A percentile compares a stretch with the other conserved stretches of the same genome.
phyloP scores from a whole-genome alignment of 2,113 vertebrate genomes.

The Nothoprocta perdicaria region DNA sequence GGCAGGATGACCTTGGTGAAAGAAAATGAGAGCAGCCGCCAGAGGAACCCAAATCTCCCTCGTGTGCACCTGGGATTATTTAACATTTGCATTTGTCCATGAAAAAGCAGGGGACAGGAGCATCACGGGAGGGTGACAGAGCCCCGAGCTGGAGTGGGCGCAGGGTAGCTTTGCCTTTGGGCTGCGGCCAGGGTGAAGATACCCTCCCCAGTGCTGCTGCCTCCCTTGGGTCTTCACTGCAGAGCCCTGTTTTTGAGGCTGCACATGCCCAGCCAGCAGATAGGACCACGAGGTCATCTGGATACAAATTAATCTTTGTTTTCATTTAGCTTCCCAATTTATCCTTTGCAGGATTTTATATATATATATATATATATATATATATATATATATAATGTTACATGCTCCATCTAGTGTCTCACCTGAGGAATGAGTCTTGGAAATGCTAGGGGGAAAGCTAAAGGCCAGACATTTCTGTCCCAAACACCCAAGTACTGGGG shows the following conservation, averaged over 20 bases:
- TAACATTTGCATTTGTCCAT: not conserved
- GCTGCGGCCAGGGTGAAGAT: not conserved
- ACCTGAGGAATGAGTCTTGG: conserved; percentile 4
- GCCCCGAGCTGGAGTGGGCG: not conserved
- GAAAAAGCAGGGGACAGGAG: not conserved
- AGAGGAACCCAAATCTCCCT: not conserved
- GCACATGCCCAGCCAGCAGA: rapidly evolving
- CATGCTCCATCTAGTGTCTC: conserved; percentile 69
- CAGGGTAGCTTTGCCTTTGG: not conserved
- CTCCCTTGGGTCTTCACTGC: rapidly evolving
- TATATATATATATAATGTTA: not conserved
- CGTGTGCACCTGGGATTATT: rapidly evolving
- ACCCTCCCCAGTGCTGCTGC: not conserved
- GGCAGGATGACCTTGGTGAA: not conserved
- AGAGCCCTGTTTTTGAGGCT: rapidly evolving
- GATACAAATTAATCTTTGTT: not conserved
- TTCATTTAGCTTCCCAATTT: conserved; percentile 9
- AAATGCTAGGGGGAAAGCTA: not conserved
- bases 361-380: too few relatives aligned
- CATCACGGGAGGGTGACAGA: not conserved
- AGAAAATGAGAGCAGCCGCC: not conserved
- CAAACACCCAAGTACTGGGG: not conserved
- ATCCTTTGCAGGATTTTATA: not conserved
- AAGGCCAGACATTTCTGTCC: not conserved
- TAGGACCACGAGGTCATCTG: not conserved